phyloP scores from a whole-genome alignment of 2,888 invertebrate species.

The Emmelina monodactyla region DNA sequence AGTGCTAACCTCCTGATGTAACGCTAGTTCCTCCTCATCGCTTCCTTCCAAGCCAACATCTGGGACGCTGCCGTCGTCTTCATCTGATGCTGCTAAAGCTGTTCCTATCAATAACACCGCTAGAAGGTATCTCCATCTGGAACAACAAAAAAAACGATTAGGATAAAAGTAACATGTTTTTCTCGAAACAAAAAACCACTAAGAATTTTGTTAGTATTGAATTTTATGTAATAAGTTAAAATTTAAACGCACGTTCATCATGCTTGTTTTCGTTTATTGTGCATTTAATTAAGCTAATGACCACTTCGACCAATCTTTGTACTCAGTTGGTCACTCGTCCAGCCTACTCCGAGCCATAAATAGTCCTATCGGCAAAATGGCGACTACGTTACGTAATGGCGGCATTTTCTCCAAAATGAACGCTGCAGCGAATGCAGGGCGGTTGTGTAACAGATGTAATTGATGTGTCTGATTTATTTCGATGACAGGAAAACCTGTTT shows the following conservation, averaged over 20 bases:
- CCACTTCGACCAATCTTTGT: too few relatives aligned
- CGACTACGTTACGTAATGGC: conserved; percentile 25
- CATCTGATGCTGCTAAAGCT: conserved; percentile 31
- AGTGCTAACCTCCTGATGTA: conserved; percentile 41
- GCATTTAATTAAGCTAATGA: too few relatives aligned
- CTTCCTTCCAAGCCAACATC: conserved; percentile 36
- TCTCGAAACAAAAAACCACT: too few relatives aligned
- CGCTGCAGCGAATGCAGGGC: conserved; percentile 19
- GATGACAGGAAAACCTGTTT: conserved; percentile 17
- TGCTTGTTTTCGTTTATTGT: too few relatives aligned
- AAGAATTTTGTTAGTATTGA: too few relatives aligned
- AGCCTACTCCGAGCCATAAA: too few relatives aligned
- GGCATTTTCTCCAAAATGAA: conserved; percentile 35
- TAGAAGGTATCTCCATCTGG: conserved; percentile 43
- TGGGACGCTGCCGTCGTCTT: conserved; percentile 42
- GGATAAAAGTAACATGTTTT: too few relatives aligned
- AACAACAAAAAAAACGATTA: conserved; percentile 20
- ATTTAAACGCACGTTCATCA: too few relatives aligned
- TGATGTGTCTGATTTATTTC: conserved; percentile 20
- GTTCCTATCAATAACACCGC: conserved; percentile 35
- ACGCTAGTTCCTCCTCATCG: conserved; percentile 36
- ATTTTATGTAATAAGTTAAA: too few relatives aligned
- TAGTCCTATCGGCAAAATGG: conserved; percentile 14
- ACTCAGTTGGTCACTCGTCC: too few relatives aligned
- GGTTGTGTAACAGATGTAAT: conserved; percentile 23